Conservation (phyloP, 92 coral and sea anemone genomes). For the Anthopleura xanthogrammica region DNA sequence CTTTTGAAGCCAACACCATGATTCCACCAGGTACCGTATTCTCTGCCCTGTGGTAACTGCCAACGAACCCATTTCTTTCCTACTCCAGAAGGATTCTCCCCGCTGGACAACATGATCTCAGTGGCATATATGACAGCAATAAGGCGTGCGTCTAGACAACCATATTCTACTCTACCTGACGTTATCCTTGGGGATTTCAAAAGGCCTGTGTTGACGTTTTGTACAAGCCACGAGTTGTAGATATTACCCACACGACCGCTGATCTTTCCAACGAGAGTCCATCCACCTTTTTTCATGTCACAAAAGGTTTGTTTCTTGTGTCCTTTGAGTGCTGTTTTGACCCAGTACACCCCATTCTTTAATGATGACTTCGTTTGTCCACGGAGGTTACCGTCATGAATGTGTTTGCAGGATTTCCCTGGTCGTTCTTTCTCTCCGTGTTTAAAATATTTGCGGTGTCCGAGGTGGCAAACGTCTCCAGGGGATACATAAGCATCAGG, state of each 20-base stretch:
- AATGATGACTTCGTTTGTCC: constrained; percentile 36
- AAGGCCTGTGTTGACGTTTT: constrained; percentile 38
- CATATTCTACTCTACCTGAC: constrained; percentile 15
- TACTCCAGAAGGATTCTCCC: constrained; percentile 42
- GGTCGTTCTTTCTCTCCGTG: constrained; percentile 23
- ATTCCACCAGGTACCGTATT: constrained; percentile 49
- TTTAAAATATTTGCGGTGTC: background rate
- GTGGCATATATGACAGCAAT: constrained; percentile 52
- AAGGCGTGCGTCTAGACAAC: constrained; percentile 73
- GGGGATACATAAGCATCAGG: constrained; percentile 43
- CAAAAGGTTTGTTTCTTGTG: constrained; percentile 62
- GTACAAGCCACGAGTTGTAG: constrained; percentile 66
- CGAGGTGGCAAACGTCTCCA: constrained; percentile 50
- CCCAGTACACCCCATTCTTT: constrained; percentile 74
- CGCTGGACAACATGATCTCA: constrained; percentile 53
- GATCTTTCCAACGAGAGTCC: constrained; percentile 91
- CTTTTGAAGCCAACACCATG: constrained; percentile 41
- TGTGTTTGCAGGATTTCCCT: constrained; percentile 71
- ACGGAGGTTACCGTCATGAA: constrained; percentile 52
- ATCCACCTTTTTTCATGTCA: constrained; percentile 81
- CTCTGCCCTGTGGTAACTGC: constrained; percentile 41
- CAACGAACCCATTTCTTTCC: constrained; percentile 58
- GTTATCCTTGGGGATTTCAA: constrained; percentile 41
- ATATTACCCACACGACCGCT: constrained; percentile 69
- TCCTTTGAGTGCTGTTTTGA: constrained; percentile 46